Base-by-base conservation (phyloP, 2,113 vertebrate genomes). In the Syngnathus floridae region DNA sequence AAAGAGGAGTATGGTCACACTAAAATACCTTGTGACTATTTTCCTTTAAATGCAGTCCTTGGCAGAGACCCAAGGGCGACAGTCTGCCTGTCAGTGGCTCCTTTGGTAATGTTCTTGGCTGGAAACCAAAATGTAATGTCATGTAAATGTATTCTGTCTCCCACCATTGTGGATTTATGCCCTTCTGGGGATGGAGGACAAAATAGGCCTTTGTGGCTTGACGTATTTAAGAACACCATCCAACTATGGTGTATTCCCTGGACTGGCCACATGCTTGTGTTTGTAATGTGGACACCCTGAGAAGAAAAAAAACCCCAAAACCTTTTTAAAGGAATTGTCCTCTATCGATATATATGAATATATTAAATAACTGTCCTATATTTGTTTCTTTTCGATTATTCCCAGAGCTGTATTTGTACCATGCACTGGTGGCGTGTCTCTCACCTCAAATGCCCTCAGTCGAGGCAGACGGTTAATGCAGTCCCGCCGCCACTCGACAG, bases 21-120 rank as follows among this genome's bases (percentile, higher is more conserved):
- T 31, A 31, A 31, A 31, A 31, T 31, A 31, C 26, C 26, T 31
- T 31, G 26, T 31, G 26, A 31, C 26, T 31, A 31, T 81, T 87
- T 67, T 76, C 71, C 75, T 83, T 77, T 67, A 79, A 71, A 72
- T 76, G 64, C 78, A 79, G 65, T 81, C 73, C 81, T 75, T 74
- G 85, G 82, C 79, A 46, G n/a, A 0, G 17, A 66, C 74, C 79
- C 85, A 84, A 73, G 35, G 59, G 67, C 58, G 67, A 73, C 81
- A 76, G 81, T 68, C 75, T 69, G 78, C 52, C 79, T 81, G 74
- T 68, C 81, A 71, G 75, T 69, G 66, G 71, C 67, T 65, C 73
- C 80, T 81, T 51, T 74, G 70, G 81, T 76, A 81, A 65, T 74
- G 69, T 79, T 65, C 55, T 67, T 67, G 67, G 67, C 72, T 76